Evolutionary conservation across 1,140 invertebrate species (phyloP).

Genomic region (Danaus melanippus): DNA sequence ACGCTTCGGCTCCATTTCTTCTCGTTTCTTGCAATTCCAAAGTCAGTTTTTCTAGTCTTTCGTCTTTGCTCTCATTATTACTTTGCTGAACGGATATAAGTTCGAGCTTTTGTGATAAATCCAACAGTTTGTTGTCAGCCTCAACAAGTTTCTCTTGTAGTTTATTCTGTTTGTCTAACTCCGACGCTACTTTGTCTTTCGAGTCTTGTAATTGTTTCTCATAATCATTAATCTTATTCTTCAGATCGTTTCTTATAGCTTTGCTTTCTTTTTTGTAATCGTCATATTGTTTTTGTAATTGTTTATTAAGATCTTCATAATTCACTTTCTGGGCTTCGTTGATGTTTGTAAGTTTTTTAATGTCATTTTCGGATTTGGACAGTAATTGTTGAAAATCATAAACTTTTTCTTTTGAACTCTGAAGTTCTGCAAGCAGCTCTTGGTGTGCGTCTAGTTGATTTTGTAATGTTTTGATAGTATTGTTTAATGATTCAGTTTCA

Average conservation of each 20-base stretch:
- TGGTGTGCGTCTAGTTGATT: constrained; percentile 69
- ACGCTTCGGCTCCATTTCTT: constrained; percentile 45
- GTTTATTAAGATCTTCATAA: constrained; percentile 65
- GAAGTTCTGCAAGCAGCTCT: constrained; percentile 67
- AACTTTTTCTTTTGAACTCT: constrained; percentile 64
- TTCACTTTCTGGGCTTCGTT: constrained; percentile 68
- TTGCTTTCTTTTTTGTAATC: constrained; percentile 65
- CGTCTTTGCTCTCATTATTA: constrained; percentile 49
- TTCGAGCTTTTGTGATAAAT: constrained; percentile 59
- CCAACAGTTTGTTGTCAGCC: constrained; percentile 51
- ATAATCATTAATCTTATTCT: constrained; percentile 51
- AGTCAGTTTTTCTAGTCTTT: constrained; percentile 56
- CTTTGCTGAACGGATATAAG: constrained; percentile 55
- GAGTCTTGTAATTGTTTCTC: constrained; percentile 59
- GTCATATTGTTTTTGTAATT: constrained; percentile 55
- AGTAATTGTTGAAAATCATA: constrained; percentile 63
- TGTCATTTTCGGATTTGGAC: constrained; percentile 61
- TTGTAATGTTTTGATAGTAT: constrained; percentile 72
- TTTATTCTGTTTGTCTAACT: constrained; percentile 63
- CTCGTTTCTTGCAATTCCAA: constrained; percentile 57
- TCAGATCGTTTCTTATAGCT: constrained; percentile 50
- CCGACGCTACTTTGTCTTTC: constrained; percentile 66
- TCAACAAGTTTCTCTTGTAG: constrained; percentile 53
- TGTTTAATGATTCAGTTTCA: constrained; percentile 53
- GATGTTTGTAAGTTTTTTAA: constrained; percentile 56